Base-by-base conservation (phyloP, 2,113 vertebrate species). In the Athene cunicularia region DNA sequence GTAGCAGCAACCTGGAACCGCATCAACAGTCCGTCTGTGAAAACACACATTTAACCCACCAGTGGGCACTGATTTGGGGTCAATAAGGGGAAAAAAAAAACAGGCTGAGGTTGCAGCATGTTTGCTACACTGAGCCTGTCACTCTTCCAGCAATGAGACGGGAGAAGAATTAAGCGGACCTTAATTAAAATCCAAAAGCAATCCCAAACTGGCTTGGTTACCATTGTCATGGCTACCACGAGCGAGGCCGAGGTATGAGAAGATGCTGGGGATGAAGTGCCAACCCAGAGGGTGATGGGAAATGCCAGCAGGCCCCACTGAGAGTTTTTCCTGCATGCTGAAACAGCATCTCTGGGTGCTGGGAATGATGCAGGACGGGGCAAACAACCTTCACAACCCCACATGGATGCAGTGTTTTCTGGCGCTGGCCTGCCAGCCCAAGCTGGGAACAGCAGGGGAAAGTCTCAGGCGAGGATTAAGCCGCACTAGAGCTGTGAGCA, bases 1-100 rank as follows among this genome's bases (percentile, higher is more conserved):
- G 1, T 2, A 59, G 86, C 58, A 55, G 86, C 71, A 3, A 11
- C 64, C 66, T 22, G 55, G 23, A 17, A 33, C 21, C 0, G 0
- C 0, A 12, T 1, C 71, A 1, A 33, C 0, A 0, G 9, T 2
- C 2, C 68, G 16, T 45, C 33, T 3, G 1, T 1, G 1, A 8
- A 15, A 50, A 33, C 8, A n/a, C 53, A 7, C 2, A 0, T 9
- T 43, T 20, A 55, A 50, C 47, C 37, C 32, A 1, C 8, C 16
- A 27, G 1, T 10, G 37, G 66, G 41, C 6, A 22, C 30, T 12
- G 15, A 47, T 33, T 0, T 14, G 43, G 52, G 64, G 11, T 11
- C 3, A 56, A 45, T 11, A n/a, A 6, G 0, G 6, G 2, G 12
- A 17, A 4, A 0, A 52, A 47, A 45, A 24, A 15, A 63, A 30